Evolutionary conservation across 2,797 vertebrate genomes (phyloP), one percentile per base, ranked within the genome.

Genomic region (Dromococcyx pavoninus): DNA sequence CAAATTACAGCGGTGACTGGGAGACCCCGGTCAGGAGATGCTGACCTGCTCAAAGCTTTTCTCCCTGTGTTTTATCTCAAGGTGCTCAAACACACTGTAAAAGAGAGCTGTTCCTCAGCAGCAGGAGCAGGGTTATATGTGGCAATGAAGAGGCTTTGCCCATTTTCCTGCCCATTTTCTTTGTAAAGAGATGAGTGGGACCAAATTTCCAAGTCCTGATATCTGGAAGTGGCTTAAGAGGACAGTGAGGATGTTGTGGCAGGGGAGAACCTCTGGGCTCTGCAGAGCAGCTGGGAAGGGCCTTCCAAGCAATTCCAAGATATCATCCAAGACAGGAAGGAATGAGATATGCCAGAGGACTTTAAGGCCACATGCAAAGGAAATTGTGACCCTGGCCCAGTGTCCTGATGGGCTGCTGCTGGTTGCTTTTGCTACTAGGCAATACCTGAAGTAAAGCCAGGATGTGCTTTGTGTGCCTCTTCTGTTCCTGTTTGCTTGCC

Each of bases 71-170:
- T 84, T 82, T 43, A 53, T 1, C 48, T 65, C 37, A 69, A 15
- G 23, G 27, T 16, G 15, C 53, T 67, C 57, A 27, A 70, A 46
- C 14, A 23, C 4, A 2, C 14, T 2, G 37, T 58, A 7, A 82
- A 90, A 27, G 0, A 0, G 17, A 30, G 8, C 57, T 27, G 8
- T 46, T 56, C 12, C 5, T 23, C 6, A 0, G 25, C 65, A 69
- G 43, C 14, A 28, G 41, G 56, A 5, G 14, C 32, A 21, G 48
- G 32, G 14, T 13, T 78, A 5, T 7, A 25, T 9, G 6, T 3
- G 5, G 5, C 7, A 56, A 18, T 1, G 1, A 30, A 17, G 2
- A 15, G 46, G 35, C 57, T 90, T 77, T 74, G 35, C 12, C 21
- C 6, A 2, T 57, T 89, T 53, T 32, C 6, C 15, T 62, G 8